Evolutionary conservation across 2,113 vertebrate species (phyloP), one percentile per base, ranked within the genome.

Genomic region (Podilymbus podiceps): DNA sequence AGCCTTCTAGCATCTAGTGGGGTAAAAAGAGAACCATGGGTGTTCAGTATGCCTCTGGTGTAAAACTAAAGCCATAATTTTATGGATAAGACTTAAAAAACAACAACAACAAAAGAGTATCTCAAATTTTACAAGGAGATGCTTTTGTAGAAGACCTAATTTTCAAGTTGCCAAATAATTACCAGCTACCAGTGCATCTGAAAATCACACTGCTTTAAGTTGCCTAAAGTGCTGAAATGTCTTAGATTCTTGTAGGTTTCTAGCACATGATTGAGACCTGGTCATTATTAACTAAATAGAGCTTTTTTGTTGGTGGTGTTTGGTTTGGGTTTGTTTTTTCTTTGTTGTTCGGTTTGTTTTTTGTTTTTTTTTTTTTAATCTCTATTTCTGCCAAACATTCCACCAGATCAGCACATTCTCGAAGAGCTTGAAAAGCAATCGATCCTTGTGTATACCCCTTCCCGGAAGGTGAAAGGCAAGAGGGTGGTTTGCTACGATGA

Each of bases 401-500:
- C 22, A 66, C 24, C 90, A 99, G 99, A 99, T 80, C 99, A 99
- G 93, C 98, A 98, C 28, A 97, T 99, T 52, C 98, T 99, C 19
- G 98, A 98, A 30, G 98, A 98, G 63, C 98, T 99, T 87, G 99
- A 98, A 90, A 95, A 97, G 79, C 98, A 98, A 73, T 98, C 98
- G 0, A 98, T 99, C 95, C 97, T 99, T 25, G 98, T 99, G 42
- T 99, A 98, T 94, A 99, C 99, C 0, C 99, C 99, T 0, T 99
- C 99, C 5, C 98, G 99, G 89, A 99, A 98, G 33, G 98, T 99
- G 27, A 99, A 98, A 9, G 99, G 99, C 50, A 99, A 98, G 97
- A 95, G 99, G 30, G 98, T 99, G 42, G 98, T 99, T 89, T 99
- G 99, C 95, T 99, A 99, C 0, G 99, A 99, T 0, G 99, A 99